phyloP scores from a whole-genome alignment of 2,113 vertebrate species.

The Solea senegalensis region DNA sequence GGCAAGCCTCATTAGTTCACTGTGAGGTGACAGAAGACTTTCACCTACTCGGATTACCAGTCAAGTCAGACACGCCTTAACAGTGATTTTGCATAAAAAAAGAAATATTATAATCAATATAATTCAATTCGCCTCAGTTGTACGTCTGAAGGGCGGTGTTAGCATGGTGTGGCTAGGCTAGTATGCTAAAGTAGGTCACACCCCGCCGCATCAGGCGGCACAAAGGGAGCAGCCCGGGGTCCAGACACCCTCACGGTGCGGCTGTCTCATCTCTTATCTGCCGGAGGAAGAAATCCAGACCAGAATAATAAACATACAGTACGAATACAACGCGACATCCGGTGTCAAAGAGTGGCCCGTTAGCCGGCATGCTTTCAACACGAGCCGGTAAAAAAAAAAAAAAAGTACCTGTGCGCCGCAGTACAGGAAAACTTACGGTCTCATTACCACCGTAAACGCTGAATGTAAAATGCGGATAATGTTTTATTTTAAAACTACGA shows the following conservation, averaged over 20 bases:
- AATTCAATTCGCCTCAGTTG: background rate
- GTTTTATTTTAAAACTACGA: too few species aligned
- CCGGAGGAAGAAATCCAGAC: background rate
- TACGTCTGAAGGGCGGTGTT: constrained; percentile 50
- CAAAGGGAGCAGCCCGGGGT: constrained; percentile 68
- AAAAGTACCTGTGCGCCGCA: constrained; percentile 32
- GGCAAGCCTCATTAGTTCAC: too few species aligned
- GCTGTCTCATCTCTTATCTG: background rate
- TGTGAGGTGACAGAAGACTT: too few species aligned
- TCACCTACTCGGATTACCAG: too few species aligned
- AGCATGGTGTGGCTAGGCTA: constrained; percentile 68
- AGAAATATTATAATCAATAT: too few species aligned
- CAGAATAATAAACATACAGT: background rate
- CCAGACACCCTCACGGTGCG: constrained; percentile 26
- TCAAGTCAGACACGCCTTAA: too few species aligned
- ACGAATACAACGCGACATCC: background rate
- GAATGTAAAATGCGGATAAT: background rate
- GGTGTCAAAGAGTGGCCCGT: background rate
- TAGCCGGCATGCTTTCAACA: background rate
- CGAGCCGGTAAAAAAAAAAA: constrained; percentile 43
- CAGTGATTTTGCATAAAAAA: too few species aligned
- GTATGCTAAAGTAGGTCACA: constrained; percentile 84
- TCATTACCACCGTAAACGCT: too few species aligned
- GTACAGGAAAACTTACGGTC: background rate
- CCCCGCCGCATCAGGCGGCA: constrained; percentile 77